Base-by-base conservation (phyloP, 2,797 vertebrate genomes). In the Phalanger gymnotis region DNA sequence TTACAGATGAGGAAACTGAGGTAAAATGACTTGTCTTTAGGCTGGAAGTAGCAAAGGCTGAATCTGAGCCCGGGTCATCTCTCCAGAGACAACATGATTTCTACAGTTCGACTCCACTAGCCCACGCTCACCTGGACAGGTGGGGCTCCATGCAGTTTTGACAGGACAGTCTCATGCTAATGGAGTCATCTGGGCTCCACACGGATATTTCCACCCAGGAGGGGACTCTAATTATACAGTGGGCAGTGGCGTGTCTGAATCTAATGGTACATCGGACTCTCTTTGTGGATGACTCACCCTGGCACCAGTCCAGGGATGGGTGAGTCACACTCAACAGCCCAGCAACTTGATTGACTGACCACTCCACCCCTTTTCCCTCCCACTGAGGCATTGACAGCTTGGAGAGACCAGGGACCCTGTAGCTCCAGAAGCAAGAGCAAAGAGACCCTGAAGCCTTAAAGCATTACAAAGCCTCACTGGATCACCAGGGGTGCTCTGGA, bases 111-210 rank as follows among this genome's bases (percentile, higher is more conserved):
- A 90, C 54, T 22, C 89, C 92, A 58, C 93, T 16, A 73, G 40
- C n/a, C n/a, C 73, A 9, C 1, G 40, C 40, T 81, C 73, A 81
- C 73, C 73, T 81, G 73, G 19, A 0, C 73, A 81, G 73, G 73
- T 31, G 9, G 25, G 73, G 40, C 40, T 40, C 7, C 73, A 11
- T 47, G 40, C 9, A 87, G 40, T 87, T 81, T 87, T 47, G 73
- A 87, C 89, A 93, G 96, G 96, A 56, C 95, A 97, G 92, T 95
- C 94, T 96, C 81, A 94, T 92, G 73, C 93, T 97, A 97, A 97
- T 98, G 97, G 97, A 97, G 98, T 98, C 97, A 98, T 95, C 61
- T 96, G 90, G 90, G 94, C 93, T 98, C 96, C 98, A 97, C 95
- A 94, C 93, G 96, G 94, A 97, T 47, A 73, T 97, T 98, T 98